Conservation (phyloP, 2,113 vertebrate genomes). For the Casuarius casuarius region DNA sequence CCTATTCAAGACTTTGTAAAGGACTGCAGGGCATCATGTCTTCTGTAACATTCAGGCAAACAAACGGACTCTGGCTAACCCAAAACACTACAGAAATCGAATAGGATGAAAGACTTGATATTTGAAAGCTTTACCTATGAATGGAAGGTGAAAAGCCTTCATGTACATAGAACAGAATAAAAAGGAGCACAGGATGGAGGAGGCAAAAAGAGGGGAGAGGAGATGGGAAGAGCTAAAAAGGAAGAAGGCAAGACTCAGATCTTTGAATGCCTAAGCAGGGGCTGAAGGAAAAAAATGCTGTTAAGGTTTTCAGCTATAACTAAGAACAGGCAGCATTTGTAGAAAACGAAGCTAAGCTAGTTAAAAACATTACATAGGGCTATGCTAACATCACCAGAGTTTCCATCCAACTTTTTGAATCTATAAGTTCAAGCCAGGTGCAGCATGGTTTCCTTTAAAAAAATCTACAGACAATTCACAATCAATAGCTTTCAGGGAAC, state of each 20-base stretch:
- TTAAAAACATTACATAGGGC: background rate
- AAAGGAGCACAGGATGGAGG: background rate
- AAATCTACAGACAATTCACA: background rate
- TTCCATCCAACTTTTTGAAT: background rate
- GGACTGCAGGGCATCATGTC: background rate
- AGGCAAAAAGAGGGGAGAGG: background rate
- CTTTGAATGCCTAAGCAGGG: background rate
- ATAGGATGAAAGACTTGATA: background rate
- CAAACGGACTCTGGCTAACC: background rate
- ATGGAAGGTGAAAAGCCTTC: background rate
- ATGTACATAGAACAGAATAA: background rate
- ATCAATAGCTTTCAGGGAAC: background rate
- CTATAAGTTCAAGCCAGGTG: background rate
- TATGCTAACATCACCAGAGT: background rate
- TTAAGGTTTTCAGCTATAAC: background rate
- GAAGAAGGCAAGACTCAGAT: background rate
- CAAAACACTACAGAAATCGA: background rate
- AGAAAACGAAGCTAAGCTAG: background rate
- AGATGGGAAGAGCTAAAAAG: no score
- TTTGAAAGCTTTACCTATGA: background rate
- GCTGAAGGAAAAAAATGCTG: background rate
- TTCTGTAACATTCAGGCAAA: background rate
- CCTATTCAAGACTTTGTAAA: background rate
- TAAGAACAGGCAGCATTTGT: background rate
- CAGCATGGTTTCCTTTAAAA: background rate